phyloP scores from a whole-genome alignment of 2,113 vertebrate genomes.

The Malurus cyaneus region DNA sequence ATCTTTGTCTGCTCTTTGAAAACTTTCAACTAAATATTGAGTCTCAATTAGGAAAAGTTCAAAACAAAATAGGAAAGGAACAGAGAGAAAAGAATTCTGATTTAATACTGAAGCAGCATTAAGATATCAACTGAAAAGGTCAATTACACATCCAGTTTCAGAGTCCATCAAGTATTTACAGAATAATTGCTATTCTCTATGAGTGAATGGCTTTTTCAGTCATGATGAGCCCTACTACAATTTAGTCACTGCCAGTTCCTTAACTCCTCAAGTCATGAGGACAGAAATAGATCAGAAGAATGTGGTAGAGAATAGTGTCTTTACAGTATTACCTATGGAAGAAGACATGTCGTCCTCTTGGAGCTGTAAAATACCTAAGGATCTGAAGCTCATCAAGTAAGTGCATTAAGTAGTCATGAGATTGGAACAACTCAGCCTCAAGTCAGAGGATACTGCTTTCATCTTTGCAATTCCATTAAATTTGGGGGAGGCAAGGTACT shows the following conservation, averaged over 20 bases:
- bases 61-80: background rate
- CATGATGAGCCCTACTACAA: background rate
- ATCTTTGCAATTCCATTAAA: background rate
- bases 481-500: background rate
- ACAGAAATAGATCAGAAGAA: background rate
- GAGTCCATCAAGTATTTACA: background rate
- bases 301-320: background rate
- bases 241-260: background rate
- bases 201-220: background rate
- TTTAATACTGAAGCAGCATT: background rate
- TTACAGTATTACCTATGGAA: background rate
- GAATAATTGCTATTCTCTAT: background rate
- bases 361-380: background rate
- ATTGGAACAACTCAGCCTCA: background rate
- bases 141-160: background rate
- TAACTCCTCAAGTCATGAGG: background rate
- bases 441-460: background rate
- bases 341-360: background rate
- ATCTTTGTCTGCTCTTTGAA: background rate
- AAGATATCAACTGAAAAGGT: fast-evolving
- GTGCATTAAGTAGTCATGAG: background rate
- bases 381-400: background rate
- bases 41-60: background rate
- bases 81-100: background rate
- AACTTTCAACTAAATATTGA: background rate